Conservation (phyloP, 2,888 invertebrate genomes). For the Micoletzkya japonica region DNA sequence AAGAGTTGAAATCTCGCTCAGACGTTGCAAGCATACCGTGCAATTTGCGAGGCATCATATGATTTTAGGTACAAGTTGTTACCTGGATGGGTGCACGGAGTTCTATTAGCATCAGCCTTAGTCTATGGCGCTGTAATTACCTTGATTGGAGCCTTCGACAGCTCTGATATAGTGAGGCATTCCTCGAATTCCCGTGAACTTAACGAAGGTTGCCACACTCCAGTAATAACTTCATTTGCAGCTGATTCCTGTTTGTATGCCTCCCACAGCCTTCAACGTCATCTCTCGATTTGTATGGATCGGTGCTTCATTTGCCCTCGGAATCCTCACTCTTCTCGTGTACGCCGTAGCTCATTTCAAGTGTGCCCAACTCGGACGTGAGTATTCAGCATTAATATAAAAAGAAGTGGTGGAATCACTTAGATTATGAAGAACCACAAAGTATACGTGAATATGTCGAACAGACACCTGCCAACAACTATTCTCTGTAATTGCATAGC, state of each 20-base stretch:
- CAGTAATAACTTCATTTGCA: background rate
- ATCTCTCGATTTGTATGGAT: slow-evolving; percentile 38
- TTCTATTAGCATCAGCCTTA: slow-evolving; percentile 26
- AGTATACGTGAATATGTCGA: too few relatives aligned
- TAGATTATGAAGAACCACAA: too few relatives aligned
- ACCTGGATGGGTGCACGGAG: slow-evolving; percentile 30
- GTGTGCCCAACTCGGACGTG: slow-evolving; percentile 36
- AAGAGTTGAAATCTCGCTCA: background rate
- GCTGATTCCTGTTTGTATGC: slow-evolving; percentile 36
- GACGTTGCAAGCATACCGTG: background rate
- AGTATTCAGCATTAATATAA: too few relatives aligned
- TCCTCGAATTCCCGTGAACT: too few relatives aligned
- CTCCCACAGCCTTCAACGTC: slow-evolving; percentile 41
- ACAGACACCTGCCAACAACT: too few relatives aligned
- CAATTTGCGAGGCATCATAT: background rate
- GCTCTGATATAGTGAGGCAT: slow-evolving; percentile 25
- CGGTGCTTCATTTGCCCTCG: slow-evolving; percentile 35
- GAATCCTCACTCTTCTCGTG: slow-evolving; percentile 38
- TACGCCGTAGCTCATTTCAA: slow-evolving; percentile 38
- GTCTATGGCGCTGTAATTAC: slow-evolving; percentile 33
- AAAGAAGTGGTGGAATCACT: too few relatives aligned
- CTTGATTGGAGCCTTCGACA: slow-evolving; percentile 30
- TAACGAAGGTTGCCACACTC: background rate
- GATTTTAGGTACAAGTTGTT: slow-evolving; percentile 34
- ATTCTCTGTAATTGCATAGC: too few relatives aligned